A percentile compares a stretch with the other conserved stretches of the same genome.
phyloP scores from a whole-genome alignment of 2,888 invertebrate species.

The Glomeris marginata region DNA sequence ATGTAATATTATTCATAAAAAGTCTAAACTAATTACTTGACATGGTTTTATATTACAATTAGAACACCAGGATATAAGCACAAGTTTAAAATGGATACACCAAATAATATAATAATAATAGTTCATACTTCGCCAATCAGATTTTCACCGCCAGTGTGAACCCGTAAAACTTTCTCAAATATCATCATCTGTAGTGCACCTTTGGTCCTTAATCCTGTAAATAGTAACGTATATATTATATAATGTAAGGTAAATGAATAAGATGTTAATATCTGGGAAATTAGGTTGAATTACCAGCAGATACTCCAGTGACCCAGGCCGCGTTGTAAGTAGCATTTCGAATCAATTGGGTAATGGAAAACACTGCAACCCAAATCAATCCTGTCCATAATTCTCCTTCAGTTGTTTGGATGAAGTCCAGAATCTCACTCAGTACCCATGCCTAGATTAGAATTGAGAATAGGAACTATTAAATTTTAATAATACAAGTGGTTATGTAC shows the following conservation, averaged over 20 bases:
- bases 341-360: slow-evolving; percentile 5
- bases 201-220: slow-evolving; percentile 4
- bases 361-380: slow-evolving; percentile 2
- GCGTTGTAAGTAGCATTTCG: slow-evolving; percentile 6
- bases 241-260: background rate
- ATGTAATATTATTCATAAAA: background rate
- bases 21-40: background rate
- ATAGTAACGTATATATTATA: too few relatives aligned
- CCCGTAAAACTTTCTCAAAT: slow-evolving; percentile 10
- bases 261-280: background rate
- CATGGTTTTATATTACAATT: background rate
- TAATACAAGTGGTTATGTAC: too few relatives aligned
- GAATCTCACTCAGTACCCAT: slow-evolving; percentile 8
- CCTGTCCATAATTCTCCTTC: slow-evolving; percentile 7
- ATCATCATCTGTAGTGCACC: slow-evolving; percentile 10
- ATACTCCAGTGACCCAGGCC: slow-evolving; percentile 5
- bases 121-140: slow-evolving; percentile 7
- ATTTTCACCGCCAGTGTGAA: slow-evolving; percentile 4
- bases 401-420: slow-evolving; percentile 1
- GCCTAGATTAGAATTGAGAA: slow-evolving; percentile 6
- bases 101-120: too few relatives aligned
- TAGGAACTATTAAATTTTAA: too few relatives aligned
- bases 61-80: too few relatives aligned
- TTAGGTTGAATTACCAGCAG: slow-evolving; percentile 4
- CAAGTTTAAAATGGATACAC: too few relatives aligned